phyloP scores from a whole-genome alignment of 2,113 vertebrate species.

The Chrysochloris asiatica region DNA sequence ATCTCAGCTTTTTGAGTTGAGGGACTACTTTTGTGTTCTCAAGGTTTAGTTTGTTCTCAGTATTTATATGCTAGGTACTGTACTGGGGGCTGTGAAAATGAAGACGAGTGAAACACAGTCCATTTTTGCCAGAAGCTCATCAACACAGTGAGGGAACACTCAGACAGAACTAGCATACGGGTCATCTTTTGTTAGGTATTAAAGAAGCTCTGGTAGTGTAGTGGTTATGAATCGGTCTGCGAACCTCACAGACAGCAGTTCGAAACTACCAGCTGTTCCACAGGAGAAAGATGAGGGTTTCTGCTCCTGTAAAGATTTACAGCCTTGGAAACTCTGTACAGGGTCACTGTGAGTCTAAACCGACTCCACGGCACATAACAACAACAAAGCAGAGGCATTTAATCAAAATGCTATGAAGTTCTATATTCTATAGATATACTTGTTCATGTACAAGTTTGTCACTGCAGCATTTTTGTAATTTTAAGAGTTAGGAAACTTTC shows the following conservation, averaged over 20 bases:
- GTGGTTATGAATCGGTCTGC: too few relatives aligned
- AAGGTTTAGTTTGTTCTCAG: slow-evolving; percentile 12
- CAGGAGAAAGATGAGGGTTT: too few relatives aligned
- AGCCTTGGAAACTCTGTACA: too few relatives aligned
- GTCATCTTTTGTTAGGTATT: not conserved
- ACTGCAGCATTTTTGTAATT: not conserved
- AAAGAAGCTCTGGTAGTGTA: too few relatives aligned
- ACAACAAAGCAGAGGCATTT: not conserved
- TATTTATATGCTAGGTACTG: not conserved
- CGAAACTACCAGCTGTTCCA: too few relatives aligned
- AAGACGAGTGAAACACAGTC: not conserved
- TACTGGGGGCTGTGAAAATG: not conserved
- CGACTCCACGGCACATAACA: too few relatives aligned
- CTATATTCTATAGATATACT: not conserved
- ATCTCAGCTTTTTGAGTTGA: slow-evolving; percentile 32
- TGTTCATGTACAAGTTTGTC: not conserved
- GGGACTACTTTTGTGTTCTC: slow-evolving; percentile 9
- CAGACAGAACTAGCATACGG: not conserved
- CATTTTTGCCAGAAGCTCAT: not conserved
- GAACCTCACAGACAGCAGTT: too few relatives aligned
- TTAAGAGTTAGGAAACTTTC: not conserved
- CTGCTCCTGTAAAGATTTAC: too few relatives aligned
- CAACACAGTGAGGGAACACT: not conserved
- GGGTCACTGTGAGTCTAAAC: too few relatives aligned
- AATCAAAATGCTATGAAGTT: slow-evolving; percentile 11